Percentiles rank a stretch among this genome's conserved stretches.
Evolutionary conservation across 2,888 invertebrate species (phyloP).

Genomic region (Drosophila anomalata): DNA sequence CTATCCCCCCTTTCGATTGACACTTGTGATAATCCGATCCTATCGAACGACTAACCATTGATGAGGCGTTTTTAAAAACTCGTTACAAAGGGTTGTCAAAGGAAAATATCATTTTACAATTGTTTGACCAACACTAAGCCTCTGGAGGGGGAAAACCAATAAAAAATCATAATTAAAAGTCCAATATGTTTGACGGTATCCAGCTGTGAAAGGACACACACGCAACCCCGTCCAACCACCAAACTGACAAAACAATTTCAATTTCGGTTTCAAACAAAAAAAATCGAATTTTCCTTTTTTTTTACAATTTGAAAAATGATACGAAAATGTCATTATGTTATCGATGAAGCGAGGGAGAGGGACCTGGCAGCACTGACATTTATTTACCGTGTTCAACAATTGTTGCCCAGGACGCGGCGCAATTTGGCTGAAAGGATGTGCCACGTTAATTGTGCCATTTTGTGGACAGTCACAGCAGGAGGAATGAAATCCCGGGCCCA

Average conservation of each 20-base stretch:
- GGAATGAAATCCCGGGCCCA: constrained; percentile 15
- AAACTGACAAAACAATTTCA: constrained; percentile 80
- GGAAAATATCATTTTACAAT: constrained; percentile 73
- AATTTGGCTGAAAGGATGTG: constrained; percentile 78
- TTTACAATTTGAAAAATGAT: constrained; percentile 79
- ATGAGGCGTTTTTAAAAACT: constrained; percentile 41
- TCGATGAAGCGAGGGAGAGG: constrained; percentile 47
- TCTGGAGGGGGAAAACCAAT: constrained; percentile 65
- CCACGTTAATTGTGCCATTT: constrained; percentile 80
- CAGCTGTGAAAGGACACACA: constrained; percentile 68
- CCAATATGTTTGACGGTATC: constrained; percentile 73
- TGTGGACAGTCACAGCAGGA: constrained; percentile 77
- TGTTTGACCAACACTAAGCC: constrained; percentile 71
- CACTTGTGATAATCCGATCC: constrained; percentile 63
- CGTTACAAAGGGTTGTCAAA: constrained; percentile 64
- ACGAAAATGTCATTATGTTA: constrained; percentile 81
- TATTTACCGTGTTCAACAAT: constrained; percentile 78
- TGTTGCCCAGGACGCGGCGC: constrained; percentile 73
- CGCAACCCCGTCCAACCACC: constrained; percentile 63
- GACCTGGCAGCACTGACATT: constrained; percentile 70
- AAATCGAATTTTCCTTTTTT: constrained; percentile 49
- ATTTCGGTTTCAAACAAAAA: constrained; percentile 64
- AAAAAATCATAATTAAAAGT: constrained; percentile 81
- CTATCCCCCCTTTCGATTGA: constrained; percentile 37
- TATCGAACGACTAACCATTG: constrained; percentile 21